Evolutionary conservation across 2,113 vertebrate species (phyloP).

Genomic region (Syrmaticus mikado): DNA sequence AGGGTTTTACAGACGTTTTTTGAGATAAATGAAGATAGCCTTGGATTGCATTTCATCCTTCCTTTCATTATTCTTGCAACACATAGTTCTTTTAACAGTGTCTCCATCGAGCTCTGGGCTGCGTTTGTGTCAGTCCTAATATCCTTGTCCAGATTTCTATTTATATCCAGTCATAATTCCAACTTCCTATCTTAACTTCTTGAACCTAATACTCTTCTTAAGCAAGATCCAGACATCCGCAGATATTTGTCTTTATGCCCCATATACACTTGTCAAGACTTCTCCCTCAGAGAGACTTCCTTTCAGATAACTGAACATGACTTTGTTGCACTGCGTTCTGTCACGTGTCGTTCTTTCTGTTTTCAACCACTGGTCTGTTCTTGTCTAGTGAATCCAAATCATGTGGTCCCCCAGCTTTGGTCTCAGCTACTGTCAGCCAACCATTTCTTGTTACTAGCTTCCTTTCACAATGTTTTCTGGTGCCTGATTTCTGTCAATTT

Average conservation of each 20-base stretch:
- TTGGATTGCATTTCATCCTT: not conserved
- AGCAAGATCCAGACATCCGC: not conserved
- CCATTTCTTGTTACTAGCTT: not conserved
- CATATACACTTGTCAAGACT: not conserved
- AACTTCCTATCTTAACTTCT: not conserved
- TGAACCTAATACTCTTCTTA: not conserved
- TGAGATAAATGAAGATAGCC: not conserved
- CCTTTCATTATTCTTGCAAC: not conserved
- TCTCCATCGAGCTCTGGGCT: not conserved
- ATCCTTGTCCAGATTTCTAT: not conserved
- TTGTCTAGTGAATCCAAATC: not conserved
- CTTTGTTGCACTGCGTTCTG: not conserved
- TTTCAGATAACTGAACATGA: not conserved
- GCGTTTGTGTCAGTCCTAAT: not conserved
- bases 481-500: not conserved
- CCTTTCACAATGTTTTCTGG: not conserved
- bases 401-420: not conserved
- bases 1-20: not conserved
- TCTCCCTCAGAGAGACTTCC: not conserved
- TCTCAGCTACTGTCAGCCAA: not conserved
- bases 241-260: not conserved
- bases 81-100: not conserved
- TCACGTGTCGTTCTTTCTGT: not conserved
- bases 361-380: not conserved
- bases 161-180: not conserved